A percentile compares a stretch with the other conserved stretches of the same genome.
Evolutionary conservation across 64 coral and sea anemone genomes (phyloP).

Genomic region (Acropora yongei): DNA sequence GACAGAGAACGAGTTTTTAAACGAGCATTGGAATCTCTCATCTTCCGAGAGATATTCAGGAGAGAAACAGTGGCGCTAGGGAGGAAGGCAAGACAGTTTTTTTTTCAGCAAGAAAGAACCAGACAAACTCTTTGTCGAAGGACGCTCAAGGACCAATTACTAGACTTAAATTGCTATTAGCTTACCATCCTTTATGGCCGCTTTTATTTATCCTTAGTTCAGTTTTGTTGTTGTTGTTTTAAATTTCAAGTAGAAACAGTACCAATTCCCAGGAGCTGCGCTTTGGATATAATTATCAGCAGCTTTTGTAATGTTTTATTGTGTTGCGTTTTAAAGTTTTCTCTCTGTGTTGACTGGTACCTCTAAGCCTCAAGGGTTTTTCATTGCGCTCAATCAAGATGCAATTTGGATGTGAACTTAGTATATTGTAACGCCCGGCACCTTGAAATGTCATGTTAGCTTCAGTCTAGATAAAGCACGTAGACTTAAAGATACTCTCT

Average conservation of each 20-base stretch:
- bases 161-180: too few species aligned
- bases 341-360: not conserved
- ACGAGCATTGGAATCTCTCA: not conserved
- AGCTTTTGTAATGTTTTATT: not conserved
- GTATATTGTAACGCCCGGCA: too few species aligned
- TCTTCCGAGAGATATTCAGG: not conserved
- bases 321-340: not conserved
- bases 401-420: not conserved
- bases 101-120: conserved; percentile 12
- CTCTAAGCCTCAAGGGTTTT: not conserved
- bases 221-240: not conserved
- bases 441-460: not conserved
- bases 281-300: not conserved
- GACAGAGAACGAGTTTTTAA: not conserved
- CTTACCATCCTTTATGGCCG: not conserved
- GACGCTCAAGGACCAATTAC: not conserved
- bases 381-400: not conserved
- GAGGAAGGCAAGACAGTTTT: not conserved
- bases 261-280: not conserved
- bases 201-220: not conserved
- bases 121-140: conserved; percentile 3
- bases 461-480: not conserved
- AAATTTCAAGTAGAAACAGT: not conserved
- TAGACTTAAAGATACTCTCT: not conserved
- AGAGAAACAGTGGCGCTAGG: not conserved